Conservation (phyloP, 2,888 invertebrate genomes). For the Torymus auratus region DNA sequence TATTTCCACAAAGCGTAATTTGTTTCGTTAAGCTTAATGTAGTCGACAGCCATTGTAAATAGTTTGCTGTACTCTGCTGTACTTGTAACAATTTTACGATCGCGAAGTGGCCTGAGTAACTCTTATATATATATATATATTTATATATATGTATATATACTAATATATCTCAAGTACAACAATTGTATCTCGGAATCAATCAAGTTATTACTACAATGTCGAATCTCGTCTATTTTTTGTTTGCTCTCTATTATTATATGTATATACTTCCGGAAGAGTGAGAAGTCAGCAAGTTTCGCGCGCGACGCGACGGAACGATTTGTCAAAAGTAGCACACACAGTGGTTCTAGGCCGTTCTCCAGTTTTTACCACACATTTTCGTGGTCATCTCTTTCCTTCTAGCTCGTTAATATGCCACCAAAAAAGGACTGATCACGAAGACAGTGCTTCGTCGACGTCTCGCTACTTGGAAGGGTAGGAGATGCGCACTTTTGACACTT, state of each 20-base stretch:
- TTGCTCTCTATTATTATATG: constrained; percentile 21
- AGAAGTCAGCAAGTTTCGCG: constrained; percentile 52
- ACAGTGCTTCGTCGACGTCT: constrained; percentile 3
- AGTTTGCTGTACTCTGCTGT: too few species aligned
- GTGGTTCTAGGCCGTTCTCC: background rate
- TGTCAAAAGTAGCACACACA: constrained; percentile 7
- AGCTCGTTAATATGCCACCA: too few species aligned
- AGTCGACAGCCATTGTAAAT: too few species aligned
- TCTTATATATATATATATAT: too few species aligned
- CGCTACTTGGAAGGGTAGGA: constrained; percentile 54
- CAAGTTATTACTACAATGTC: constrained; percentile 47
- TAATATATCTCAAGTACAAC: constrained; percentile 55
- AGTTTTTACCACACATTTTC: background rate
- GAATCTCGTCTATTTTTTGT: constrained; percentile 50
- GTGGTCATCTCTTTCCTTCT: background rate
- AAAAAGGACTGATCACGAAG: too few species aligned
- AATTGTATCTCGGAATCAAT: constrained; percentile 56
- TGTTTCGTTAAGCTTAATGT: too few species aligned
- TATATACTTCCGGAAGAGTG: constrained; percentile 49
- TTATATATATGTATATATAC: constrained; percentile 43
- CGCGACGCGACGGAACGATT: constrained; percentile 28
- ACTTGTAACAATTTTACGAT: too few species aligned
- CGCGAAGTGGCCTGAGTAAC: too few species aligned
- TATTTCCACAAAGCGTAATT: too few species aligned
- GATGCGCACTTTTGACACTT: constrained; percentile 25